Evolutionary conservation across 2,113 vertebrate genomes (phyloP).

Genomic region (Bagarius yarrelli): DNA sequence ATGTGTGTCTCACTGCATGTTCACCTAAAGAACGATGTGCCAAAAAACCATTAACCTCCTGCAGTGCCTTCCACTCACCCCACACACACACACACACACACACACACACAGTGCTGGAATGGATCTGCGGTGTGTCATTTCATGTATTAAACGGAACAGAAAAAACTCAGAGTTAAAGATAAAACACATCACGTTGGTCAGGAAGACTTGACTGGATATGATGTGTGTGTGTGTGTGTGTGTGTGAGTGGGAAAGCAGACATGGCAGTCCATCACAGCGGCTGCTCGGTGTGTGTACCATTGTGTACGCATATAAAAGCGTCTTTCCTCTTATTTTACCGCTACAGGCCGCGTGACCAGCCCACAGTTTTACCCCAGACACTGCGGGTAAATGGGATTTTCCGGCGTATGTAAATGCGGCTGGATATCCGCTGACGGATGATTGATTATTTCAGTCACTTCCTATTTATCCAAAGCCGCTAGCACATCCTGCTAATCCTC

Average conservation of each 20-base stretch:
- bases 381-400: slow-evolving; percentile 34
- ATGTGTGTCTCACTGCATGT: slow-evolving; percentile 41
- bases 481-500: neutral
- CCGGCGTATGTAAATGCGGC: neutral
- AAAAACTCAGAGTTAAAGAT: neutral
- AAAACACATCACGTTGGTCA: neutral
- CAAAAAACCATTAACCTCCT: slow-evolving; percentile 32
- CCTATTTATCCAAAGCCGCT: neutral
- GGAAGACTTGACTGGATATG: neutral
- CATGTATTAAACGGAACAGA: slow-evolving; percentile 46
- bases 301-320: slow-evolving; percentile 45
- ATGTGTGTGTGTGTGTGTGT: slow-evolving; percentile 15
- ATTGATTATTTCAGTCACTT: slow-evolving; percentile 35
- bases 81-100: slow-evolving; percentile 21
- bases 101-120: slow-evolving; percentile 32
- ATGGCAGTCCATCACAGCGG: slow-evolving; percentile 26
- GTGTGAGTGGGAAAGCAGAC: neutral
- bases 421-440: neutral
- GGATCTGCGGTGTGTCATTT: slow-evolving; percentile 37
- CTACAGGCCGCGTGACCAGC: slow-evolving; percentile 21
- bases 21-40: slow-evolving; percentile 35
- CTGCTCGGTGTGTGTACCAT: slow-evolving; percentile 27
- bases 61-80: slow-evolving; percentile 32
- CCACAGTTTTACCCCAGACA: slow-evolving; percentile 43
- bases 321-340: slow-evolving; percentile 27